Conservation (phyloP, 1,140 invertebrate genomes). For the Ridgeia piscesae region DNA sequence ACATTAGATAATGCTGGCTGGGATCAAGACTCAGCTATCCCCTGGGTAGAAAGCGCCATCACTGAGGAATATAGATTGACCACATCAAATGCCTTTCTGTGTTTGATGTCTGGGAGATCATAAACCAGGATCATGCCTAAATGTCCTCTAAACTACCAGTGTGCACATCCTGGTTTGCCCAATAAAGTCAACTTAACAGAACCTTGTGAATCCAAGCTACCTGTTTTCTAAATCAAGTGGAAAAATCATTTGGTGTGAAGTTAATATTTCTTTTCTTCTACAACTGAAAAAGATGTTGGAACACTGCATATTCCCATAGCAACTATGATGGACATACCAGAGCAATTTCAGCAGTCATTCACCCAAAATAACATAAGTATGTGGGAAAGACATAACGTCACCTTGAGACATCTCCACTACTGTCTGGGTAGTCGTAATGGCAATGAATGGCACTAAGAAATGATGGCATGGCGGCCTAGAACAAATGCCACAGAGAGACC, state of each 20-base stretch:
- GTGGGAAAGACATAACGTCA: background rate
- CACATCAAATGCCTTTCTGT: background rate
- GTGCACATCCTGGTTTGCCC: too few species aligned
- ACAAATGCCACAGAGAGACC: background rate
- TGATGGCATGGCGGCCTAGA: background rate
- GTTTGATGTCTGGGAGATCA: background rate
- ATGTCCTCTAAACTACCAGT: too few species aligned
- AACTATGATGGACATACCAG: background rate
- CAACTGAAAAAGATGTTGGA: too few species aligned
- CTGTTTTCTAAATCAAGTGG: too few species aligned
- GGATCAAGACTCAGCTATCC: too few species aligned
- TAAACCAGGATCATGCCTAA: background rate
- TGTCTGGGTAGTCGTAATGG: background rate
- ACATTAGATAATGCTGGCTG: too few species aligned
- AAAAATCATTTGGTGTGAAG: too few species aligned
- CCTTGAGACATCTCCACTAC: background rate
- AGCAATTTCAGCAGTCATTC: background rate
- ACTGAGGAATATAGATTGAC: too few species aligned
- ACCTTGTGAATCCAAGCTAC: too few species aligned
- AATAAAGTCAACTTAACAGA: too few species aligned
- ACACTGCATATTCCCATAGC: background rate
- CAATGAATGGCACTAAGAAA: background rate
- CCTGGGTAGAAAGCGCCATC: too few species aligned
- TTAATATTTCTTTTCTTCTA: too few species aligned
- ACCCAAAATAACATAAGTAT: background rate